A percentile compares a stretch with the other conserved stretches of the same genome.
Evolutionary conservation across 2,113 vertebrate species (phyloP).

Genomic region (Jacana jacana): DNA sequence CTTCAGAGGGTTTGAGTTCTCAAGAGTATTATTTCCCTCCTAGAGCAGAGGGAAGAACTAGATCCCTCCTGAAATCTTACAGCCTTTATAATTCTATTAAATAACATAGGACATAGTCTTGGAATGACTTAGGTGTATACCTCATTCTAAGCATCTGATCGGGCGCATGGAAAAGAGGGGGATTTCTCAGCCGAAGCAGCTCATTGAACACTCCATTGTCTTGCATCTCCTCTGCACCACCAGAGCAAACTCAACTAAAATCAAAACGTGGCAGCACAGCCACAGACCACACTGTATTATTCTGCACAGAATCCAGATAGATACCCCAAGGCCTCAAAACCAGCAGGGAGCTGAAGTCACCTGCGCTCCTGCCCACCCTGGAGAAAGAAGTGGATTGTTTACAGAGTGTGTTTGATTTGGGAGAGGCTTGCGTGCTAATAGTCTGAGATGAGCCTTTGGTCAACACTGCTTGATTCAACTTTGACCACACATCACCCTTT

Average conservation of each 20-base stretch:
- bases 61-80: neutral
- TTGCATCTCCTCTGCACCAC: neutral
- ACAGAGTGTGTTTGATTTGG: neutral
- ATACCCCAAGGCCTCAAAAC: neutral
- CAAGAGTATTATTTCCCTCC: neutral
- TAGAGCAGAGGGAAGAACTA: neutral
- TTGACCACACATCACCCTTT: conserved; percentile 17
- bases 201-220: neutral
- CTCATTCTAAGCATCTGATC: neutral
- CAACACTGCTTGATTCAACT: neutral
- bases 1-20: neutral
- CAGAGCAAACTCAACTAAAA: neutral
- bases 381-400: neutral
- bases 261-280: too few relatives aligned
- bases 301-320: neutral
- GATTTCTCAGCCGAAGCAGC: neutral
- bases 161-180: neutral
- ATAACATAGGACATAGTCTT: neutral
- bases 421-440: neutral
- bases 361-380: neutral
- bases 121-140: neutral
- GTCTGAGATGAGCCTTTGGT: neutral
- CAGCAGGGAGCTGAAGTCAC: neutral
- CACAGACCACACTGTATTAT: neutral
- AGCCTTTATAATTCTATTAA: neutral